A percentile compares a stretch with the other conserved stretches of the same genome.
Evolutionary conservation across 1,140 invertebrate species (phyloP).

Genomic region (Pogonomyrmex barbatus): DNA sequence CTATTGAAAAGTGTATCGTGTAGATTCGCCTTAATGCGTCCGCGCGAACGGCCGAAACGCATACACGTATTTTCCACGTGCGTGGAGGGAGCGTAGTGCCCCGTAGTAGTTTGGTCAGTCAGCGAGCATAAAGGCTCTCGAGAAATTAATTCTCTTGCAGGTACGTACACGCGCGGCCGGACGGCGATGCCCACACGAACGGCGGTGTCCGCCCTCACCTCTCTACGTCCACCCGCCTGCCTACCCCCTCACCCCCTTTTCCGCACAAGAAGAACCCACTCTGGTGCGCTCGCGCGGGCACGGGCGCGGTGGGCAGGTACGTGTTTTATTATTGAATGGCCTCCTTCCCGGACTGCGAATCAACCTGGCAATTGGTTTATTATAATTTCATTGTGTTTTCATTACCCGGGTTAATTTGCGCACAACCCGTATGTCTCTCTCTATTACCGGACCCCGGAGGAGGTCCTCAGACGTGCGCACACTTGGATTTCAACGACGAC

Average conservation of each 20-base stretch:
- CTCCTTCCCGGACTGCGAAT: conserved; percentile 84
- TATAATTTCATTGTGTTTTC: conserved; percentile 86
- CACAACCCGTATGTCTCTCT: conserved; percentile 78
- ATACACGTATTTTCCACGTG: conserved; percentile 64
- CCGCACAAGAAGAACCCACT: conserved; percentile 54
- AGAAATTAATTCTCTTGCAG: conserved; percentile 85
- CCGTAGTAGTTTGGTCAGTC: conserved; percentile 83
- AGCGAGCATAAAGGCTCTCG: conserved; percentile 84
- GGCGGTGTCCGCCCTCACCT: conserved; percentile 14
- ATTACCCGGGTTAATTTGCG: conserved; percentile 85
- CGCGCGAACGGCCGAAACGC: conserved; percentile 29
- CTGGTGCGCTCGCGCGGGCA: conserved; percentile 63
- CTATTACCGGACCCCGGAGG: conserved; percentile 79
- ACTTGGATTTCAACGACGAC: conserved; percentile 74
- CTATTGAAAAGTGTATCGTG: conserved; percentile 24
- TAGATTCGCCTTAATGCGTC: conserved; percentile 56
- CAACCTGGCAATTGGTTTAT: conserved; percentile 86
- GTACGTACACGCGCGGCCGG: conserved; percentile 62
- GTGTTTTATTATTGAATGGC: conserved; percentile 86
- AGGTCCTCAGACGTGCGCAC: conserved; percentile 78
- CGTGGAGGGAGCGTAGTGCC: conserved; percentile 69
- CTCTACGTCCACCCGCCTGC: not conserved
- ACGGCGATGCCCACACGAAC: conserved; percentile 45
- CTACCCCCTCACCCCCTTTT: not conserved
- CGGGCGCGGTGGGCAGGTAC: conserved; percentile 76